Conservation (phyloP, 1,140 invertebrate genomes). For the Oreohelix idahoensis region DNA sequence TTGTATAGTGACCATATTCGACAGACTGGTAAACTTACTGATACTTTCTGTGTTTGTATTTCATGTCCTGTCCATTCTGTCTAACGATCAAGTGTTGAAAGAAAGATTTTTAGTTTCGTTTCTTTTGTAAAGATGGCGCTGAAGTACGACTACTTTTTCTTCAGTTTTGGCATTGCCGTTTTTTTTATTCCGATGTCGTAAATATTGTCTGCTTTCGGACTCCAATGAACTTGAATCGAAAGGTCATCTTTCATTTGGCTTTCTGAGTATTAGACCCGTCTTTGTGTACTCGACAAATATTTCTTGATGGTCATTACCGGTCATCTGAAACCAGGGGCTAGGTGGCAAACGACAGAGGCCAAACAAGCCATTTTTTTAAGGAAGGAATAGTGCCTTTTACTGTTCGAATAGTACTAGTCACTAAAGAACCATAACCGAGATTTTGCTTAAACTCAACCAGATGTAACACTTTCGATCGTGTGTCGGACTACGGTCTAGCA, state of each 20-base stretch:
- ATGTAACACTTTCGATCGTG: no score
- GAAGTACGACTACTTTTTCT: not conserved
- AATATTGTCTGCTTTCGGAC: not conserved
- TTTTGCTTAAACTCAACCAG: no score
- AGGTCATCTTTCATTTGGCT: constrained; percentile 5
- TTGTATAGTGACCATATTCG: no score
- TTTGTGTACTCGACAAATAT: constrained; percentile 10
- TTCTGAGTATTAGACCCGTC: not conserved
- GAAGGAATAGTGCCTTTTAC: no score
- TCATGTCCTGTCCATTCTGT: not conserved
- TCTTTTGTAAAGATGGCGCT: not conserved
- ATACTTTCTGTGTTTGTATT: not conserved
- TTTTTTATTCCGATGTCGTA: not conserved
- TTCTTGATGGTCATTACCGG: constrained; percentile 11
- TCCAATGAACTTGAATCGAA: constrained; percentile 11
- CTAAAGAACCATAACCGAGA: no score
- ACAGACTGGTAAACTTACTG: not conserved
- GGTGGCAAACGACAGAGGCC: not conserved
- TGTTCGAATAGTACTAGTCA: not conserved
- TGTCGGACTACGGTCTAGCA: no score
- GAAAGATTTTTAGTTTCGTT: not conserved
- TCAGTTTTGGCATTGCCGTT: not conserved
- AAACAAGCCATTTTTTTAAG: not conserved
- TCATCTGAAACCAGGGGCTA: not conserved
- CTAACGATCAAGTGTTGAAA: not conserved